Percentiles rank a stretch among this genome's conserved stretches.
Conservation (phyloP, 2,797 vertebrate species). For the Enoplosus armatus region DNA sequence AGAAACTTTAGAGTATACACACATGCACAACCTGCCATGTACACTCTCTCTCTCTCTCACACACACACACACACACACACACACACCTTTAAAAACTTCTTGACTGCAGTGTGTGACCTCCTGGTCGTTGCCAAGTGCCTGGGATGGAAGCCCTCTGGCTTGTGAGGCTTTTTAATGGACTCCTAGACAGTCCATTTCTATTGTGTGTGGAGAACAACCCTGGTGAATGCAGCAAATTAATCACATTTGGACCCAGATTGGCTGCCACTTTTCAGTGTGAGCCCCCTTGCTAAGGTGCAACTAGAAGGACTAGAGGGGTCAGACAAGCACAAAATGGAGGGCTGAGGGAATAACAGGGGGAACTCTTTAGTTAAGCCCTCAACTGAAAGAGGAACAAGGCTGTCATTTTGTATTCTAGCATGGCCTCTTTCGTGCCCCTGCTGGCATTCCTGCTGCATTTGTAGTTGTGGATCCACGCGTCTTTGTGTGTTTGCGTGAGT, state of each 20-base stretch:
- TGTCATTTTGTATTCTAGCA: constrained; percentile 82
- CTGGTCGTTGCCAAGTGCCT: constrained; percentile 78
- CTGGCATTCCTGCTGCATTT: constrained; percentile 86
- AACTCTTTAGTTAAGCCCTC: constrained; percentile 86
- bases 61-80: constrained; percentile 5
- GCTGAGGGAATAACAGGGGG: constrained; percentile 66
- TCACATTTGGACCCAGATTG: constrained; percentile 90
- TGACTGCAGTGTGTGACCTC: constrained; percentile 76
- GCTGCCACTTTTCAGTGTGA: constrained; percentile 86
- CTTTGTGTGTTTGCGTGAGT: constrained; percentile 53
- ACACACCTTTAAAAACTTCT: constrained; percentile 66
- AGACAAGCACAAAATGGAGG: constrained; percentile 79
- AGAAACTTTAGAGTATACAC: constrained; percentile 34
- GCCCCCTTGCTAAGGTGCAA: constrained; percentile 85
- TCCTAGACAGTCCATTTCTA: constrained; percentile 89
- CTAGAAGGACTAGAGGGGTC: constrained; percentile 83
- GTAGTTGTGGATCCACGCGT: constrained; percentile 61
- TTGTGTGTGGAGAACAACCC: constrained; percentile 87
- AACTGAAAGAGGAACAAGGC: constrained; percentile 87
- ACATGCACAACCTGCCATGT: neutral
- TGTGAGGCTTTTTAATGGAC: constrained; percentile 90
- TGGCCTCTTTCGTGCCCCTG: constrained; percentile 74
- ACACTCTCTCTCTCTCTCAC: neutral
- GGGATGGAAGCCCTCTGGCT: constrained; percentile 77
- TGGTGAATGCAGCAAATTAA: constrained; percentile 93